Percentiles rank a stretch among this genome's conserved stretches.
Conservation (phyloP, 2,113 vertebrate genomes). For the Thunnus maccoyii region DNA sequence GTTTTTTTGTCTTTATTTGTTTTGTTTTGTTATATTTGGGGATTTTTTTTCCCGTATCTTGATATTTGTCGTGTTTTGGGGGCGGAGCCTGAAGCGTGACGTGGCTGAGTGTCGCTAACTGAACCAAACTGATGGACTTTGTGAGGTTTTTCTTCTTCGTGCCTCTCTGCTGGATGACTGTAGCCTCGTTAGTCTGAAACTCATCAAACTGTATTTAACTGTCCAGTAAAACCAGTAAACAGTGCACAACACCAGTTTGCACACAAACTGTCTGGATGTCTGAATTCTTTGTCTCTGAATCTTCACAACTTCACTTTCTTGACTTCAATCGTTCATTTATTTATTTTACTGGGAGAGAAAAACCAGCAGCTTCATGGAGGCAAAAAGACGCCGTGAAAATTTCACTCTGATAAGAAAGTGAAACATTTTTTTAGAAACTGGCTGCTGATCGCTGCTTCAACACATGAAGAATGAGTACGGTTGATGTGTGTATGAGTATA, state of each 20-base stretch:
- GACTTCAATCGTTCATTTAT: background rate
- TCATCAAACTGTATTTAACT: conserved; percentile 80
- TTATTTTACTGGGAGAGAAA: no score
- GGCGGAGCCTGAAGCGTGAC: conserved; percentile 43
- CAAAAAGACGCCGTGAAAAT: no score
- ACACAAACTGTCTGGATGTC: conserved; percentile 25
- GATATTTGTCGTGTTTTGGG: background rate
- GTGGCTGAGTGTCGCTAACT: background rate
- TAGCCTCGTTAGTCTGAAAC: conserved; percentile 64
- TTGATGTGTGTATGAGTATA: no score
- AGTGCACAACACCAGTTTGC: conserved; percentile 65
- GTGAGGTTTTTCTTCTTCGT: conserved; percentile 57
- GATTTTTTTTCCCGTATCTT: no score
- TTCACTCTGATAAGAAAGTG: no score
- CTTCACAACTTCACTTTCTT: background rate
- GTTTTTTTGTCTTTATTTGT: no score
- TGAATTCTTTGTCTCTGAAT: background rate
- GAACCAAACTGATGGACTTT: conserved; percentile 4
- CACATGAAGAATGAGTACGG: no score
- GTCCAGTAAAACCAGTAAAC: conserved; percentile 71
- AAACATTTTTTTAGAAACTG: no score
- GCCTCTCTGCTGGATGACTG: conserved; percentile 75
- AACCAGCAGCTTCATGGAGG: no score
- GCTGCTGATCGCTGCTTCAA: no score
- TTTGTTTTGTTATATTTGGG: background rate